Evolutionary conservation across 1,140 invertebrate species (phyloP), one percentile per base, ranked within the genome.

Genomic region (Zophobas atratus): DNA sequence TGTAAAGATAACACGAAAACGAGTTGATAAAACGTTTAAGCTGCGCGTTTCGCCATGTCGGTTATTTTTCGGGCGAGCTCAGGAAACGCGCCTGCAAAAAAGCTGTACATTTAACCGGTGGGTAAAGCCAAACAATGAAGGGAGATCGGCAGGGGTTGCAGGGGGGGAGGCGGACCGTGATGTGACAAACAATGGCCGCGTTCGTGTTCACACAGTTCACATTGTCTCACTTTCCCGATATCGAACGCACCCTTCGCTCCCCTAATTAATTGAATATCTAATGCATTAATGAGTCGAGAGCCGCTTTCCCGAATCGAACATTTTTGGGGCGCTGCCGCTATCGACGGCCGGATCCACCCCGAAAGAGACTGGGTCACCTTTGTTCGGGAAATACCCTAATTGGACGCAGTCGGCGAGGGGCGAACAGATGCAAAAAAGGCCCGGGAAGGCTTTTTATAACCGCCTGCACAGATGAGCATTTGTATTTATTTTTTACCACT

Each of bases 311-410:
- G 49, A 20, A 20, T 51, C 2, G n/a, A 51, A 51, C 49, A 51
- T 4, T 51, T 51, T 51, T 51, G 49, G 49, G 49, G 49, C n/a
- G 49, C 49, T 51, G 49, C 2, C 43, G 43, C 43, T 46, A 46
- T 8, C 20, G 20, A 20, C 20, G 20, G 43, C 60, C 43, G 72
- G 76, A 75, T 75, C 79, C 80, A 77, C 80, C 80, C 76, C 70
- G 77, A 75, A 60, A 46, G 35, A 75, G 78, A 82, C 78, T 83
- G 78, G 81, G 82, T 82, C 81, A 83, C 82, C 81, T 80, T 82
- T 83, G 81, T 84, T 82, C 70, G 60, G 57, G 38, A 46, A 73
- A 79, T 76, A 82, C 81, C 81, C 82, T 82, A 84, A 84, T 84
- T 82, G 82, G 72, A 76, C 75, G 75, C 77, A 79, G 20, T 20